Conservation (phyloP, 2,113 vertebrate species). For the Syngnathus typhle region DNA sequence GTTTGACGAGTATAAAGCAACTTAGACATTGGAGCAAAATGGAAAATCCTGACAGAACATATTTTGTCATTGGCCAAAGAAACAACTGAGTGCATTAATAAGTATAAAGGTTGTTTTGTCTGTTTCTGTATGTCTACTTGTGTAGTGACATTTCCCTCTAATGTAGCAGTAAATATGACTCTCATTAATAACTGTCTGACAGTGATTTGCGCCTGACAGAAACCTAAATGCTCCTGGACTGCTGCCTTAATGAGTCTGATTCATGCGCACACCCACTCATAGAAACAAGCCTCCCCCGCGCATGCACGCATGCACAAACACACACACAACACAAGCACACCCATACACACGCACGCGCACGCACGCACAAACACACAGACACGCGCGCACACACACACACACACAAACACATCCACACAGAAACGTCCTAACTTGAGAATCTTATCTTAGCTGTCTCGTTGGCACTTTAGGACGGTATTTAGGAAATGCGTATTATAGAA, state of each 20-base stretch:
- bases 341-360: too few relatives aligned
- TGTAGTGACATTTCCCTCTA: conserved; percentile 89
- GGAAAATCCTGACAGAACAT: background rate
- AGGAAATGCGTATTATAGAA: too few relatives aligned
- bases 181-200: conserved; percentile 86
- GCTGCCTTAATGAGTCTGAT: conserved; percentile 66
- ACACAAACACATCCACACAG: too few relatives aligned
- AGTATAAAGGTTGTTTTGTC: conserved; percentile 6
- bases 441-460: too few relatives aligned
- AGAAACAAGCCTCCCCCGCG: too few relatives aligned
- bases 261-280: conserved; percentile 37
- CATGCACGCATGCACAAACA: too few relatives aligned
- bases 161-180: conserved; percentile 82
- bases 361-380: too few relatives aligned
- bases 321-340: too few relatives aligned
- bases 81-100: background rate
- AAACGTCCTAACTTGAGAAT: too few relatives aligned
- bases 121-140: conserved; percentile 21
- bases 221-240: conserved; percentile 71
- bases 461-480: too few relatives aligned
- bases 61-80: background rate
- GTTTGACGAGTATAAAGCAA: conserved; percentile 42
- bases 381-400: too few relatives aligned
- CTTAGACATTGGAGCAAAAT: background rate
- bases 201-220: conserved; percentile 81